phyloP scores from a whole-genome alignment of 2,113 vertebrate genomes.

The Phalacrocorax pelagicus region DNA sequence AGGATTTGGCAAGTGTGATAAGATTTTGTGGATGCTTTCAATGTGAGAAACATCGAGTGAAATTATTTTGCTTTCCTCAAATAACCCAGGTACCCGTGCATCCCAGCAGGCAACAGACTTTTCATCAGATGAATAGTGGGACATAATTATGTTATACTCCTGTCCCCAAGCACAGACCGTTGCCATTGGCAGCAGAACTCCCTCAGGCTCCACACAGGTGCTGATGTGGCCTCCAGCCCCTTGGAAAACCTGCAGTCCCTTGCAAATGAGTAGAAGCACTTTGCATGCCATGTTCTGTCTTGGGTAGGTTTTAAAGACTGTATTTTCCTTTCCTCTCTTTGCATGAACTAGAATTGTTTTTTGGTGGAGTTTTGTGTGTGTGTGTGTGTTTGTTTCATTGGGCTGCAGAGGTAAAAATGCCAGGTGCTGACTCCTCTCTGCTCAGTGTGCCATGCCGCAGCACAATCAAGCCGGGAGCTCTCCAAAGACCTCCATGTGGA shows the following conservation, averaged over 20 bases:
- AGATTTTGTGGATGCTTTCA: neutral
- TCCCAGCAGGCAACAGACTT: neutral
- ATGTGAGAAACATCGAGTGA: neutral
- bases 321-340: neutral
- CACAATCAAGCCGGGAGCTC: neutral
- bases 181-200: neutral
- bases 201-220: neutral
- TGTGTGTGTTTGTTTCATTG: neutral
- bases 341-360: neutral
- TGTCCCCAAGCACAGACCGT: neutral
- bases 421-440: neutral
- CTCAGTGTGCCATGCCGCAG: neutral
- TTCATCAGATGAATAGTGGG: neutral
- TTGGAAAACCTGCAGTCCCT: neutral
- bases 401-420: neutral
- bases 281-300: neutral
- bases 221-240: neutral
- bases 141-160: neutral
- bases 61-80: neutral
- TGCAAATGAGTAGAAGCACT: neutral
- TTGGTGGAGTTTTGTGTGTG: neutral
- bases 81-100: neutral
- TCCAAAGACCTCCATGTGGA: fast-evolving
- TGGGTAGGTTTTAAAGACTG: neutral
- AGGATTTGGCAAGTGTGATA: neutral